Evolutionary conservation across 1,140 invertebrate species (phyloP).

Genomic region (Bombus affinis): DNA sequence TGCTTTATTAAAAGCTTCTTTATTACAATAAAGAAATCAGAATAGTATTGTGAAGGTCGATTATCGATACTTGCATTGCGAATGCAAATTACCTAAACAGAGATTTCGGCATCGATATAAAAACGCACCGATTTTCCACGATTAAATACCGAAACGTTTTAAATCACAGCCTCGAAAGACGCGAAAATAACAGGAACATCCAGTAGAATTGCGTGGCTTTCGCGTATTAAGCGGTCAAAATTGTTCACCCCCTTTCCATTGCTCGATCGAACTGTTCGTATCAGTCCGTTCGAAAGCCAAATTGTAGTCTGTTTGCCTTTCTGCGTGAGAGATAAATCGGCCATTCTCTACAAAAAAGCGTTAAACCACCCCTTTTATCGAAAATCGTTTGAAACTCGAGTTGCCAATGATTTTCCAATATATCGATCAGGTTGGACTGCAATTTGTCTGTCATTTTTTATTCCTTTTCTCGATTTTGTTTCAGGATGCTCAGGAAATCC

Average conservation of each 20-base stretch:
- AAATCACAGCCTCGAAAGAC: background rate
- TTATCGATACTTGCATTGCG: background rate
- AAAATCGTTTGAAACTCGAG: too few relatives aligned
- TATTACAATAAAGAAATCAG: too few relatives aligned
- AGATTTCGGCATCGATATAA: background rate
- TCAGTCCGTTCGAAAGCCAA: background rate
- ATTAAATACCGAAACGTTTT: background rate
- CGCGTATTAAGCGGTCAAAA: background rate
- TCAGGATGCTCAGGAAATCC: slow-evolving; percentile 91
- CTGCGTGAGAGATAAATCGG: slow-evolving; percentile 2
- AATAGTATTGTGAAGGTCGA: background rate
- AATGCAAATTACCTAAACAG: background rate
- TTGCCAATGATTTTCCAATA: background rate
- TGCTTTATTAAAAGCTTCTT: too few relatives aligned
- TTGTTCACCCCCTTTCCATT: background rate
- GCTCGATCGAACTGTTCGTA: background rate
- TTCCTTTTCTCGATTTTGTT: slow-evolving; percentile 60
- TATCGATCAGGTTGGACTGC: background rate
- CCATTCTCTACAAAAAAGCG: background rate
- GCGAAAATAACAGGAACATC: background rate
- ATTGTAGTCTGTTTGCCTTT: background rate
- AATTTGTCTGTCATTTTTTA: background rate
- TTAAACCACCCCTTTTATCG: slow-evolving; percentile 11
- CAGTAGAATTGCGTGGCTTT: background rate
- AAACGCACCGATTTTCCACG: background rate